Conservation (phyloP, 2,113 vertebrate genomes). For the Tretioscincus oriximinensis region DNA sequence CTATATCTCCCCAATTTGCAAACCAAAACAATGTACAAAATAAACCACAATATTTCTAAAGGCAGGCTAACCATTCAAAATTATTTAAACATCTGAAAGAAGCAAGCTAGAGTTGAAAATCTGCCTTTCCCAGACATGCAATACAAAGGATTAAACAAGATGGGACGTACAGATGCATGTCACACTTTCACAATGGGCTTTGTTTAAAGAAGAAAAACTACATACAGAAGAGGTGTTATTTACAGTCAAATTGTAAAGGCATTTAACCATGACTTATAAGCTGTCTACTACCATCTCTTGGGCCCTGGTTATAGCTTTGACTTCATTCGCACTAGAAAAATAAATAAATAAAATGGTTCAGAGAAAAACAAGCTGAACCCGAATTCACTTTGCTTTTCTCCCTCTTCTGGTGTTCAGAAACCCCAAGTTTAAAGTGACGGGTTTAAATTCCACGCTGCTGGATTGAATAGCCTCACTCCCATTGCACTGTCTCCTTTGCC, state of each 20-base stretch:
- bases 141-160: not conserved
- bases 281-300: not conserved
- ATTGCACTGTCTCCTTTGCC: too few relatives aligned
- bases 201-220: not conserved
- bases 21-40: slow-evolving; percentile 5
- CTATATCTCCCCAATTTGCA: not conserved
- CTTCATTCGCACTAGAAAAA: too few relatives aligned
- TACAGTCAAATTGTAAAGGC: not conserved
- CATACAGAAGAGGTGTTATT: not conserved
- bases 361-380: too few relatives aligned
- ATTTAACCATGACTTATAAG: not conserved
- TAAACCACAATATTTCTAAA: not conserved
- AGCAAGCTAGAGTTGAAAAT: not conserved
- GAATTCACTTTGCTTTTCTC: too few relatives aligned
- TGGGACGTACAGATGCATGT: not conserved
- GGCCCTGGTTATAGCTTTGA: not conserved
- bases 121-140: not conserved
- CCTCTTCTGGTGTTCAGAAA: too few relatives aligned
- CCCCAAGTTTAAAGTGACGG: too few relatives aligned
- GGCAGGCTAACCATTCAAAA: not conserved
- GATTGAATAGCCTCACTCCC: too few relatives aligned
- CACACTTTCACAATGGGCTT: not conserved
- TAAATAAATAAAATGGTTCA: too few relatives aligned
- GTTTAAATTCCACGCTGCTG: too few relatives aligned
- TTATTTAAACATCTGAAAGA: not conserved